Evolutionary conservation across 2,797 vertebrate species (phyloP).

Genomic region (Alauda arvensis): DNA sequence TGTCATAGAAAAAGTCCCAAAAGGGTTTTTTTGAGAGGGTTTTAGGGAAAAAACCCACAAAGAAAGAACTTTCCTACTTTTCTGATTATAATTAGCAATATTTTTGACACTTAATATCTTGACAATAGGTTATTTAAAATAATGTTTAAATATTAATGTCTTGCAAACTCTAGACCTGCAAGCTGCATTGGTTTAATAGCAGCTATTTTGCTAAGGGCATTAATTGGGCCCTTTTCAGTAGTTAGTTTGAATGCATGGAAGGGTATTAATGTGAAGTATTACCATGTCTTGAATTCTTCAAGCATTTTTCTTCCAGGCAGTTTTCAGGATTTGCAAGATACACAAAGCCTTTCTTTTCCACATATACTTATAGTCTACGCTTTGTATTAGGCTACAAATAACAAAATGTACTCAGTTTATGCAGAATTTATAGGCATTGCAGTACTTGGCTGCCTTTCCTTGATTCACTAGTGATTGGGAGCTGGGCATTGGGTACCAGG

Average conservation of each 20-base stretch:
- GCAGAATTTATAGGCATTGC: background rate
- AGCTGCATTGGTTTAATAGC: background rate
- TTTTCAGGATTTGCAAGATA: background rate
- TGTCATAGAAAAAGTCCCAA: background rate
- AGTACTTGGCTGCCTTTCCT: background rate
- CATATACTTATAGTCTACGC: background rate
- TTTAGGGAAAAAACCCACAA: background rate
- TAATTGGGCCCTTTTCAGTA: background rate
- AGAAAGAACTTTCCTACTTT: background rate
- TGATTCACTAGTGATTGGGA: fast-evolving
- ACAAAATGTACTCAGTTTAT: background rate
- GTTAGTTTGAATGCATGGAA: background rate
- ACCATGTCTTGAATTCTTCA: background rate
- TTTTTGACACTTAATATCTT: background rate
- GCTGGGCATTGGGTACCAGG: background rate
- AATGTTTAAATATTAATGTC: background rate
- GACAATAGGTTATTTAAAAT: background rate
- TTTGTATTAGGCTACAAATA: background rate
- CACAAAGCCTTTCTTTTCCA: background rate
- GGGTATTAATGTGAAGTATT: background rate
- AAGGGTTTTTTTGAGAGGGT: background rate
- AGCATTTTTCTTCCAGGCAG: background rate
- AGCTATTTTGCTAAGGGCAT: background rate
- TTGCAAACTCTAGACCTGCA: background rate
- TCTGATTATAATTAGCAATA: background rate